These are phyloP conservation scores for Solenopsis invicta DNA, from an alignment of 1,140 invertebrate species.

Conservation along the genomic window DNA sequence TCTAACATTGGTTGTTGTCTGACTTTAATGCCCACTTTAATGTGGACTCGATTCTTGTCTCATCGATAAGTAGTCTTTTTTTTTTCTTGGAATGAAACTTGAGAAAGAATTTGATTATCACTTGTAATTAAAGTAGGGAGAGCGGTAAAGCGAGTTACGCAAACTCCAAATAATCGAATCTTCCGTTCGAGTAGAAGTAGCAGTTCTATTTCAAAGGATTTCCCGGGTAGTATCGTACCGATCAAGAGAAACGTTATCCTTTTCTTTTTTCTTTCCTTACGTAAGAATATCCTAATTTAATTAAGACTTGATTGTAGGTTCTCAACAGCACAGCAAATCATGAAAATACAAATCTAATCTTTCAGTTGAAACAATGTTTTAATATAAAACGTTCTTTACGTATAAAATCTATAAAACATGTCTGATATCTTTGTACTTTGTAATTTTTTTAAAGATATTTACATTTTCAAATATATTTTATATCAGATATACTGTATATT, in stretches of 20 bases:
- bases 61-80: slow-evolving; percentile 9
- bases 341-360: slow-evolving; percentile 4
- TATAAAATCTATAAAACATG: background rate
- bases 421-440: background rate
- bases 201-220: slow-evolving; percentile 27
- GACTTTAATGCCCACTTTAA: slow-evolving; percentile 18
- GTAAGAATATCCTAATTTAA: slow-evolving; percentile 12
- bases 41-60: background rate
- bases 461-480: background rate
- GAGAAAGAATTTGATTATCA: slow-evolving; percentile 49
- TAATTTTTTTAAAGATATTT: background rate
- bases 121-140: slow-evolving; percentile 44
- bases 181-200: slow-evolving; percentile 8
- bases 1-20: slow-evolving; percentile 27
- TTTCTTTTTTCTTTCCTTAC: background rate
- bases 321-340: background rate
- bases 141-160: slow-evolving; percentile 9
- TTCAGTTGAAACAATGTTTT: background rate
- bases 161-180: slow-evolving; percentile 45
- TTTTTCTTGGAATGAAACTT: slow-evolving; percentile 10
- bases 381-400: background rate
- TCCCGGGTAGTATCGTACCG: background rate
- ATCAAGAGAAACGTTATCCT: slow-evolving; percentile 22
- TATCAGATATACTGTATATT: background rate
- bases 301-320: background rate